Base-by-base conservation (phyloP, 1,140 invertebrate species). In the Drosophila ambigua region DNA sequence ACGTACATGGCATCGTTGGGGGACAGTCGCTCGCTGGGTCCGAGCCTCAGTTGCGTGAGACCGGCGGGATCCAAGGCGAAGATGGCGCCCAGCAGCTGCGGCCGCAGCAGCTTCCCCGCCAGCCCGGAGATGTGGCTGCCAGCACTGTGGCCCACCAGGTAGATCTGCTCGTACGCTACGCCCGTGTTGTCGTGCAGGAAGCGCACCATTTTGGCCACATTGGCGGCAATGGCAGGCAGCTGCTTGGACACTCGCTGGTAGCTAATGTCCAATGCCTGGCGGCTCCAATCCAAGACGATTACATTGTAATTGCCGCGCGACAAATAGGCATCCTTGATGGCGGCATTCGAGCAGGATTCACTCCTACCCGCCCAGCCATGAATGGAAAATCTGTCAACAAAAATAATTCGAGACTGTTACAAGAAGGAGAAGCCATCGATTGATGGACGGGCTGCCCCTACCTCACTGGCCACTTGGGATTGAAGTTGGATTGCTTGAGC, bases 1-100 rank as follows among this genome's bases (percentile, higher is more conserved):
- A 96, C 95, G 72, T 95, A 95, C 1, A 93, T 51, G 0, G 94
- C 96, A 83, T 96, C 96, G 2, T 75, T 90, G 8, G 91, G 85
- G 55, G 94, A 93, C n/a, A 96, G 88, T 31, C 94, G 87, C 0
- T 91, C 64, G 6, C 61, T 61, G 0, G 77, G 81, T 5, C 80
- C 77, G 68, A 81, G 62, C 0, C 60, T 15, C 1, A 89, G 55
- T 64, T 93, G 94, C 0, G 85, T 55, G 0, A 93, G 92, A 0
- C 90, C 79, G 2, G 94, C 93, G 9, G 94, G 94, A 90, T 94
- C 94, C n/a, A 94, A 71, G 16, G 92, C 93, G 91, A 80, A 49
- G 67, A 91, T 90, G 46, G 84, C 87, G 13, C 91, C 87, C 45
- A 93, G 62, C 46, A 80, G 79, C 5, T 72, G 57, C 0, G 84